A percentile compares a stretch with the other conserved stretches of the same genome.
phyloP scores from a whole-genome alignment of 2,797 vertebrate genomes.

The Pachyuromys duprasi region DNA sequence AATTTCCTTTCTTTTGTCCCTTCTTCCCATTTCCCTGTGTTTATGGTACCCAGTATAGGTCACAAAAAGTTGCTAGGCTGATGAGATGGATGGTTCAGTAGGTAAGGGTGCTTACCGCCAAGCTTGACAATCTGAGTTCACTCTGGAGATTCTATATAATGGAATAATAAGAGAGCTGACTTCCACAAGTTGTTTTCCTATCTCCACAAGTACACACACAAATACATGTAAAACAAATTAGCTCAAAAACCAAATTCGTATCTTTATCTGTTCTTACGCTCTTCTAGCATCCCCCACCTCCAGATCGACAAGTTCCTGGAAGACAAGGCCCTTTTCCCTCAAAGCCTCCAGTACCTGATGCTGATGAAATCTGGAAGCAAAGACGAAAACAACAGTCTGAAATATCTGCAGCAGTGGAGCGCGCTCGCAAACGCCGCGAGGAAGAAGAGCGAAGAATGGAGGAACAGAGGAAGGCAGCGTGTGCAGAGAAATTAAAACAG shows the following conservation, averaged over 20 bases:
- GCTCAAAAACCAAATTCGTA: background rate
- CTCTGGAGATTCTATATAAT: background rate
- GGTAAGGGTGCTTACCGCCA: background rate
- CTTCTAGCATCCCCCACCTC: slow-evolving; percentile 86
- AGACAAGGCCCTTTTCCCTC: slow-evolving; percentile 87
- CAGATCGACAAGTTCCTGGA: slow-evolving; percentile 85
- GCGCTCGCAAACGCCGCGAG: slow-evolving; percentile 95
- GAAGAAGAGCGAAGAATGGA: slow-evolving; percentile 98
- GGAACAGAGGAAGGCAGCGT: slow-evolving; percentile 97
- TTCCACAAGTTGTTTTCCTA: background rate
- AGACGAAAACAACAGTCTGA: slow-evolving; percentile 96
- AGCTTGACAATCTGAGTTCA: background rate
- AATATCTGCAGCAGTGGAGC: slow-evolving; percentile 96
- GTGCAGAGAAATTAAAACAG: slow-evolving; percentile 97
- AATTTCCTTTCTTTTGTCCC: too few relatives aligned
- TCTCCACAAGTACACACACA: background rate
- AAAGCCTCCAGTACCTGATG: slow-evolving; percentile 89
- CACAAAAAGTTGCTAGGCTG: background rate
- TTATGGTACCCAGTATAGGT: background rate
- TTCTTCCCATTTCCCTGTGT: background rate
- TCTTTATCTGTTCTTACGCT: slow-evolving; percentile 32
- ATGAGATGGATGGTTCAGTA: background rate
- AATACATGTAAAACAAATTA: background rate
- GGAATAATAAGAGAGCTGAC: background rate
- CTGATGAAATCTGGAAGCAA: slow-evolving; percentile 98